These are phyloP conservation scores for Drosophila setosimentum DNA, from an alignment of 2,888 invertebrate genomes.

Conservation along the genomic window DNA sequence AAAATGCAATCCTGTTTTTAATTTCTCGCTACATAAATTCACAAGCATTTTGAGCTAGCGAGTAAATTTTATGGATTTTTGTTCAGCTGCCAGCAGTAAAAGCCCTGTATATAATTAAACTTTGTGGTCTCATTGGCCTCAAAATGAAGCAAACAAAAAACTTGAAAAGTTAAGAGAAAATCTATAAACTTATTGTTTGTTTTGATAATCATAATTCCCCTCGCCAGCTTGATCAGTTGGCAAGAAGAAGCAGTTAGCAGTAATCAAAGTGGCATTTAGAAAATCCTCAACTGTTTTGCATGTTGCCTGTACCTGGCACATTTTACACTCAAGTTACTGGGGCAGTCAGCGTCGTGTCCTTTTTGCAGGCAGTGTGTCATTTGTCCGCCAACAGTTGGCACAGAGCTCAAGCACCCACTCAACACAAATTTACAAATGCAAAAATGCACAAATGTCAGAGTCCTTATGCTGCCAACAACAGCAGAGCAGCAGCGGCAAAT, in stretches of 20 bases:
- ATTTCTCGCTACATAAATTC: constrained; percentile 55
- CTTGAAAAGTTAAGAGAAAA: constrained; percentile 23
- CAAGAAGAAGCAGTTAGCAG: constrained; percentile 17
- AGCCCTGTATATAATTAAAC: constrained; percentile 65
- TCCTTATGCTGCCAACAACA: constrained; percentile 38
- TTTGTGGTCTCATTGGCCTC: constrained; percentile 25
- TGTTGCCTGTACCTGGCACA: constrained; percentile 39
- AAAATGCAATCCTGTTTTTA: constrained; percentile 76
- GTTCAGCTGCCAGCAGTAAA: constrained; percentile 48
- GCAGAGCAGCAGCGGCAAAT: constrained; percentile 26
- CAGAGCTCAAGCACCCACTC: constrained; percentile 71
- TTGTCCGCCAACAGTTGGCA: constrained; percentile 59
- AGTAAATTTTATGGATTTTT: constrained; percentile 67
- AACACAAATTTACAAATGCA: constrained; percentile 71
- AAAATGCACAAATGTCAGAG: constrained; percentile 54
- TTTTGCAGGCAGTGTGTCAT: constrained; percentile 47
- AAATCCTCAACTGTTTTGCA: constrained; percentile 51
- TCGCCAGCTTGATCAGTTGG: constrained; percentile 17
- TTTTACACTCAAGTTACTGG: constrained; percentile 57
- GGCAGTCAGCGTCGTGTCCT: not conserved
- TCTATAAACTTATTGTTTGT: not conserved
- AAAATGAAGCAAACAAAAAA: constrained; percentile 9
- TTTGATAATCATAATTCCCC: constrained; percentile 33
- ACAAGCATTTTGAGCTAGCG: constrained; percentile 56
- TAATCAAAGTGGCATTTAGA: constrained; percentile 52